Conservation (phyloP, 2,888 invertebrate genomes). For the Brachyptera risi region DNA sequence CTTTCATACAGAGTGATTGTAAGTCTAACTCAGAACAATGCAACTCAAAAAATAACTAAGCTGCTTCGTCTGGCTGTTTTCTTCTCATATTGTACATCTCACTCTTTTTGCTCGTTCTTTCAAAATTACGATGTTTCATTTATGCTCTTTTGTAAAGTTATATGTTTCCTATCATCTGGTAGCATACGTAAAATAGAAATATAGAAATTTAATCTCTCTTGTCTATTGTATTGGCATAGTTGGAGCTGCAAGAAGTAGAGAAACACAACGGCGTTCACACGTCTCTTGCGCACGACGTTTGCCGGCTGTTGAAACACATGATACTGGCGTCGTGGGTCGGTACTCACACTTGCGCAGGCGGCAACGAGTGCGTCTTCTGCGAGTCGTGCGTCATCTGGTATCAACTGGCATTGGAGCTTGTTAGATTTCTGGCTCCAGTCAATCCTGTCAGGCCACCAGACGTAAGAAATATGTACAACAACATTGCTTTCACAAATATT, state of each 20-base stretch:
- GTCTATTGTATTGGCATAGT: constrained; percentile 45
- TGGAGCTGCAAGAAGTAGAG: constrained; percentile 83
- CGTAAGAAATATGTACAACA: constrained; percentile 56
- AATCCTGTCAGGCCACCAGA: constrained; percentile 70
- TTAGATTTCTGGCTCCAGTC: constrained; percentile 74
- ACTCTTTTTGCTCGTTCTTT: no score
- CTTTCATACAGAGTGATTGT: no score
- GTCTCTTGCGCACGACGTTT: constrained; percentile 67
- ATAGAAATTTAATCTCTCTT: neutral
- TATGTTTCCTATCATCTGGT: no score
- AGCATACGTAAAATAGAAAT: neutral
- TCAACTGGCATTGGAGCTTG: constrained; percentile 76
- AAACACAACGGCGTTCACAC: constrained; percentile 75
- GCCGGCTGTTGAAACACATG: constrained; percentile 70
- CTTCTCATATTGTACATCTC: no score
- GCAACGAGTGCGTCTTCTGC: constrained; percentile 81
- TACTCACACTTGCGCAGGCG: constrained; percentile 49
- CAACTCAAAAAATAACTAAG: no score
- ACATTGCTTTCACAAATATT: no score
- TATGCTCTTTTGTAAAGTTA: no score
- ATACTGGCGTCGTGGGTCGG: constrained; percentile 66
- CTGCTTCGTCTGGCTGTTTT: no score
- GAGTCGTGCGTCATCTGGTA: constrained; percentile 94
- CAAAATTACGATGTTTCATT: no score
- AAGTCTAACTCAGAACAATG: no score